Evolutionary conservation across 2,113 vertebrate species (phyloP).

Genomic region (Pachyramphus minor): DNA sequence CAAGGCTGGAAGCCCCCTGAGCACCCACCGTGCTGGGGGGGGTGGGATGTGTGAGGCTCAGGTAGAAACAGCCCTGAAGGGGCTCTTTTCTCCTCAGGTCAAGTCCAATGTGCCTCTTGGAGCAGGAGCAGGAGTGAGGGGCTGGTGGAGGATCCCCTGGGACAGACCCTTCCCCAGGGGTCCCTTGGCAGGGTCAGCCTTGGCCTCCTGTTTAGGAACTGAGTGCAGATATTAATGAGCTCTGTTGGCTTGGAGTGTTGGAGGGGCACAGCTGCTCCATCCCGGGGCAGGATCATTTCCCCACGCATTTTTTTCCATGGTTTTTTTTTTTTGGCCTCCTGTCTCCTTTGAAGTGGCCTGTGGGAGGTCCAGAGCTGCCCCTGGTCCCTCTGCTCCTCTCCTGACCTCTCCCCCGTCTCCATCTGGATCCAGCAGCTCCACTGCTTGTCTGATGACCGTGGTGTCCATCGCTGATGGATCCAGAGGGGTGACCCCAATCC

Average conservation of each 20-base stretch:
- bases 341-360: background rate
- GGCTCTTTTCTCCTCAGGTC: background rate
- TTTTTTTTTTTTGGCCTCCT: background rate
- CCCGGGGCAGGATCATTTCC: background rate
- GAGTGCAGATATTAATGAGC: background rate
- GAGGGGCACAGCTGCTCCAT: background rate
- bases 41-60: background rate
- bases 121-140: background rate
- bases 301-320: background rate
- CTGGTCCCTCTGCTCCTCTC: background rate
- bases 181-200: background rate
- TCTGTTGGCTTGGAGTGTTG: background rate
- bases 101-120: too few relatives aligned
- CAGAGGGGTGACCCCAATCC: accelerated
- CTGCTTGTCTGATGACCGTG: too few relatives aligned
- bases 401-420: background rate
- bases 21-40: background rate
- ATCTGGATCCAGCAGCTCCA: accelerated
- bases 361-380: background rate
- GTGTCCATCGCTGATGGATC: background rate
- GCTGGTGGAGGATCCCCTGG: background rate
- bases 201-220: background rate
- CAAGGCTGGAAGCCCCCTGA: background rate
- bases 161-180: background rate
- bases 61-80: background rate